Conservation (phyloP, 2,113 vertebrate genomes). For the Alectura lathami region DNA sequence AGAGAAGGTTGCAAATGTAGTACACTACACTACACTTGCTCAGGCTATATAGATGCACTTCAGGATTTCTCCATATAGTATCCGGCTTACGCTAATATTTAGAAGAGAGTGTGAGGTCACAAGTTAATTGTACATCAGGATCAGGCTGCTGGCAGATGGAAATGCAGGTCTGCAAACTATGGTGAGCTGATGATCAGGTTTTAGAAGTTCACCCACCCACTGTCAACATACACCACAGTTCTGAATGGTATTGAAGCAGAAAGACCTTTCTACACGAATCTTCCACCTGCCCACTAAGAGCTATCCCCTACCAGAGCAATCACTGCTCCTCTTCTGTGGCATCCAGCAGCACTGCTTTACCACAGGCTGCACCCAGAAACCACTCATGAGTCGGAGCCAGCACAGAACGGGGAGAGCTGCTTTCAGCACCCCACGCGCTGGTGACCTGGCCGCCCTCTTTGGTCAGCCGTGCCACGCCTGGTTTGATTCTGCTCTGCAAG, state of each 20-base stretch:
- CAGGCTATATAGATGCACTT: neutral
- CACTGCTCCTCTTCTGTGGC: neutral
- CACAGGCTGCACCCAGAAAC: neutral
- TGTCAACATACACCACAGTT: neutral
- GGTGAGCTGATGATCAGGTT: neutral
- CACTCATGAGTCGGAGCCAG: neutral
- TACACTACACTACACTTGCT: neutral
- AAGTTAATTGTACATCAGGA: neutral
- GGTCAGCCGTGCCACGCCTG: neutral
- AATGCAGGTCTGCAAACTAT: neutral
- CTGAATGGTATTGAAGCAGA: neutral
- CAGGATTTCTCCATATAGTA: neutral
- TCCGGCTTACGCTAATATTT: neutral
- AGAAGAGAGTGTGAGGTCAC: neutral
- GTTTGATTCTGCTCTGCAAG: neutral
- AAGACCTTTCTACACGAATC: neutral
- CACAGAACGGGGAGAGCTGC: accelerated
- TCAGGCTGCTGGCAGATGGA: neutral
- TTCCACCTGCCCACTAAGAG: neutral
- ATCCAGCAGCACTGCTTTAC: neutral
- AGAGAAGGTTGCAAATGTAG: neutral
- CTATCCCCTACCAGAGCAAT: neutral
- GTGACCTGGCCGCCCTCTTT: neutral
- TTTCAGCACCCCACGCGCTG: neutral
- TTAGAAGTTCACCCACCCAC: neutral